Evolutionary conservation across 2,888 invertebrate genomes (phyloP).

Genomic region (Archips crataeganus): DNA sequence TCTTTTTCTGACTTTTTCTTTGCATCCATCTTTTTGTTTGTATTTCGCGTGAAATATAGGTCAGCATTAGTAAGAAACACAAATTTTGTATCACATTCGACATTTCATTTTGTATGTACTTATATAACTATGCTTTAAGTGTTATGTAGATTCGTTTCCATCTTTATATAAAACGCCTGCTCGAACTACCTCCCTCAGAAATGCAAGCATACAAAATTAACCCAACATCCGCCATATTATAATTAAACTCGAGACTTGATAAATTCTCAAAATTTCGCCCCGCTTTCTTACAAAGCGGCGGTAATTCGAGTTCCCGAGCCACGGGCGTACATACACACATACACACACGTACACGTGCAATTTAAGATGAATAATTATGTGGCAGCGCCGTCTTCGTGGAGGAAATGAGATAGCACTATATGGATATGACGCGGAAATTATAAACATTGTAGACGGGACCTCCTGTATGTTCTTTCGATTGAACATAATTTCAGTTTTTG

Average conservation of each 20-base stretch:
- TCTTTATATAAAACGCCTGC: background rate
- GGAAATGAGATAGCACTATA: constrained; percentile 53
- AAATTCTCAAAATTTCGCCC: constrained; percentile 80
- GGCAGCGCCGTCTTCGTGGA: constrained; percentile 78
- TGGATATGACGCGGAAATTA: constrained; percentile 55
- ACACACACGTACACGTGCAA: constrained; percentile 79
- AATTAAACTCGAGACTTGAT: constrained; percentile 73
- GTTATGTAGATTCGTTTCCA: no score
- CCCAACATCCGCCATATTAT: constrained; percentile 44
- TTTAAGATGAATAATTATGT: constrained; percentile 87
- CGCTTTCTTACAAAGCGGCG: constrained; percentile 74
- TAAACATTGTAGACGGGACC: constrained; percentile 3
- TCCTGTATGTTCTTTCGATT: background rate
- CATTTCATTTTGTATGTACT: no score
- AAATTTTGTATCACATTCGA: no score
- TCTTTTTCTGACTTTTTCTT: no score
- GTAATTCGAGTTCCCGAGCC: constrained; percentile 70
- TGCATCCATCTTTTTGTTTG: no score
- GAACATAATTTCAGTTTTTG: no score
- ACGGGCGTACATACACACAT: constrained; percentile 58
- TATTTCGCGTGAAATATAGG: no score
- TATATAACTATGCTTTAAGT: no score
- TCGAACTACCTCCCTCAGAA: background rate
- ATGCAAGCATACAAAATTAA: constrained; percentile 14
- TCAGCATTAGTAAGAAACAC: no score